Conservation (phyloP, 1,140 invertebrate species). For the Cotesia vestalis region DNA sequence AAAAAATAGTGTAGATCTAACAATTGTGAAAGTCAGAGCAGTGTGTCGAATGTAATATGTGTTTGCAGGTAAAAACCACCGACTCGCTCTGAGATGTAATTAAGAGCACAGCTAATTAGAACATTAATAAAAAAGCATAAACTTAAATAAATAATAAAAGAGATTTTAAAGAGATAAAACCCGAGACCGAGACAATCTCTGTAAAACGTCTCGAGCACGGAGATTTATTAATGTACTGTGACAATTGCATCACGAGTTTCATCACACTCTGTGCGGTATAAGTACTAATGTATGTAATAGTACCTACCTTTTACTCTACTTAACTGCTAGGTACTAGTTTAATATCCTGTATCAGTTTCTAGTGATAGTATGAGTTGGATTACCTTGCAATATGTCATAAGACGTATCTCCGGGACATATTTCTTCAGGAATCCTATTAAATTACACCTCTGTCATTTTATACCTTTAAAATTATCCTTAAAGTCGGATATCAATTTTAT, state of each 20-base stretch:
- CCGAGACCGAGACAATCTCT: not conserved
- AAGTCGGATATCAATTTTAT: too few species aligned
- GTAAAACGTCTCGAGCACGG: not conserved
- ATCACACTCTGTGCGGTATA: not conserved
- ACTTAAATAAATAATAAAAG: not conserved
- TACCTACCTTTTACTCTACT: too few species aligned
- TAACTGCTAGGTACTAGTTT: too few species aligned
- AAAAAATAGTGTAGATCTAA: constrained; percentile 2
- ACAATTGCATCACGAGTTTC: constrained; percentile 5
- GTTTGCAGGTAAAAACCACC: not conserved
- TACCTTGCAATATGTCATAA: too few species aligned
- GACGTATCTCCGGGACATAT: too few species aligned
- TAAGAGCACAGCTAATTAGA: not conserved
- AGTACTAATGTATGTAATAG: too few species aligned
- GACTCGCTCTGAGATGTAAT: not conserved
- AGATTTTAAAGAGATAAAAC: too few species aligned
- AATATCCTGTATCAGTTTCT: too few species aligned
- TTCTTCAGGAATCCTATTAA: too few species aligned
- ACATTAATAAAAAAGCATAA: not conserved
- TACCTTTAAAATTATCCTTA: too few species aligned
- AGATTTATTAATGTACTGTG: not conserved
- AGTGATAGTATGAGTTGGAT: too few species aligned
- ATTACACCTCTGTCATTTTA: too few species aligned
- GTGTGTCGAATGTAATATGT: not conserved
- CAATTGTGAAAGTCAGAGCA: constrained; percentile 29